A percentile compares a stretch with the other conserved stretches of the same genome.
Conservation (phyloP, 2,888 invertebrate genomes). For the Epistrophe eligans region DNA sequence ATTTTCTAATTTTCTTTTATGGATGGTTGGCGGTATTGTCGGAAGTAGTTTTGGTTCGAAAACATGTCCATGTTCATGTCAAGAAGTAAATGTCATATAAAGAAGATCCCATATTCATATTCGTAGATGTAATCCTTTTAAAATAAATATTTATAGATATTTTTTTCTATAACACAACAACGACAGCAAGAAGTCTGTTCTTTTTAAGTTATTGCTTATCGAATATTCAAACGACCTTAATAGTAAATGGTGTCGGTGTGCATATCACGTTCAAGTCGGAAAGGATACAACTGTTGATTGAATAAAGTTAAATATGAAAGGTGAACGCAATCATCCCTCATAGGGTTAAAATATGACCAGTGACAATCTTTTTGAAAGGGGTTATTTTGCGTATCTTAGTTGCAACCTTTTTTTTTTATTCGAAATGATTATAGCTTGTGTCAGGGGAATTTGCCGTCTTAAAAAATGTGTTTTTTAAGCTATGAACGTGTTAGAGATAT, state of each 20-base stretch:
- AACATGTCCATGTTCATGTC: conserved; percentile 4
- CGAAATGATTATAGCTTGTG: conserved; percentile 34
- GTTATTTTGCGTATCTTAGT: conserved; percentile 32
- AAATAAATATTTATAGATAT: conserved; percentile 38
- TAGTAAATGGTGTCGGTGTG: conserved; percentile 10
- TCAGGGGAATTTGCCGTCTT: conserved; percentile 56
- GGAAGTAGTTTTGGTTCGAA: neutral
- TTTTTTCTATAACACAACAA: neutral
- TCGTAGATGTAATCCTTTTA: conserved; percentile 14
- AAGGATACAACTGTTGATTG: conserved; percentile 62
- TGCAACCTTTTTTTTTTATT: conserved; percentile 34
- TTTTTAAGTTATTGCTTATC: conserved; percentile 52
- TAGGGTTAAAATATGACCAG: conserved; percentile 63
- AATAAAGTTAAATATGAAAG: conserved; percentile 57
- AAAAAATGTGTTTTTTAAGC: conserved; percentile 47
- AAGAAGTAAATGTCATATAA: neutral
- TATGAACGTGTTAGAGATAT: conserved; percentile 61
- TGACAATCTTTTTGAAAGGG: conserved; percentile 71
- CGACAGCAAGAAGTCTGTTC: conserved; percentile 8
- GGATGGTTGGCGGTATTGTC: neutral
- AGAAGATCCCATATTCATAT: neutral
- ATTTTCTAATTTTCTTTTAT: neutral
- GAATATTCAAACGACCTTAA: conserved; percentile 47
- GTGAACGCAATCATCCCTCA: conserved; percentile 54
- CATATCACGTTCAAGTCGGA: conserved; percentile 37